Base-by-base conservation (phyloP, 2,888 invertebrate species). In the Plagodis dolabraria region DNA sequence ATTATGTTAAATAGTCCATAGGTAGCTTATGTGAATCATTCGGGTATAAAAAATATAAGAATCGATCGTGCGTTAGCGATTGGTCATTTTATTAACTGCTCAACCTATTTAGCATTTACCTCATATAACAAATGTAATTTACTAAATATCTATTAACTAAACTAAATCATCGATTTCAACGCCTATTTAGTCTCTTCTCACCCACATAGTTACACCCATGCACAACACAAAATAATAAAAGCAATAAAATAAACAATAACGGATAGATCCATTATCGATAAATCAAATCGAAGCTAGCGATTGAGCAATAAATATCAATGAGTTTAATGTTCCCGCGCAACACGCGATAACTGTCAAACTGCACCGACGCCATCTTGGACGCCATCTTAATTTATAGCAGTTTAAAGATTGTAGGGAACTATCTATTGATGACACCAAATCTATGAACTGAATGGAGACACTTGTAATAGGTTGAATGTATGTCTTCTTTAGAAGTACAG, bases 251-350 rank as follows among this genome's bases (percentile, higher is more conserved):
- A 85, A 85, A 87, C 83, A 88, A 89, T 86, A 84, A 85, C 81
- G 72, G 74, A 71, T 79, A 79, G 86, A 88, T 90, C 86, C 86
- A 88, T 87, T 85, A 83, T 71, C 83, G 76, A 89, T 90, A 91
- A 90, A 90, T 90, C 91, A 88, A 77, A 79, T 74, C 70, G 77
- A 70, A 76, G 80, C 74, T 78, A 77, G 75, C 87, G 89, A 92
- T 92, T 91, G 91, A 92, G 91, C 80, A 89, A 92, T 92, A 92
- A 92, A 92, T 91, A 89, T 89, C 90, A 92, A 92, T 92, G 88
- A 90, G 83, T 88, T 87, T 89, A 92, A 92, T 89, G 90, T 89
- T 87, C 85, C 84, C 85, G 83, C 84, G 85, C 80, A 81, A 89
- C 89, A 89, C 80, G 87, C 91, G 86, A 88, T 89, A 89, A 88